Conservation (phyloP, 2,113 vertebrate species). For the Rhabdomys dilectus region DNA sequence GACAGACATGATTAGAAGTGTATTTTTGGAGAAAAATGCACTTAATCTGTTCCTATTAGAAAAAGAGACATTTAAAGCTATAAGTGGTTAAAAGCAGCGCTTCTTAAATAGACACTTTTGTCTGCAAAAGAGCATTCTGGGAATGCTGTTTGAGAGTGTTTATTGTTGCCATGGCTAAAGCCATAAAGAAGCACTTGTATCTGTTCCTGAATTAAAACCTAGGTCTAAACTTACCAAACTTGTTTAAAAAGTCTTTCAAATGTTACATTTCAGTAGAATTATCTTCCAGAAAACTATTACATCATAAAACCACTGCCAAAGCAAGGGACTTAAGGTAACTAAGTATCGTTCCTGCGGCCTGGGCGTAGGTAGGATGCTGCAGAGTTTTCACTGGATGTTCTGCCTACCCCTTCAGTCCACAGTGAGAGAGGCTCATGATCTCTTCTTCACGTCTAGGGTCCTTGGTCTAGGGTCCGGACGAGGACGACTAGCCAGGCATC, state of each 20-base stretch:
- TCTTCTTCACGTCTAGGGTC: neutral
- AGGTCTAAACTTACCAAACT: neutral
- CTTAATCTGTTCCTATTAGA: constrained; percentile 12
- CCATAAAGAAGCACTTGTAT: neutral
- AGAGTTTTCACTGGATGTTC: neutral
- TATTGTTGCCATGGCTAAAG: neutral
- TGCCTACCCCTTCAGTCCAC: too few relatives aligned
- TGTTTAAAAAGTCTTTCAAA: constrained; percentile 36
- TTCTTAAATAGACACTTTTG: constrained; percentile 44
- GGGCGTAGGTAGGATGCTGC: too few relatives aligned
- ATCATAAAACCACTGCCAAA: neutral
- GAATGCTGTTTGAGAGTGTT: constrained; percentile 7
- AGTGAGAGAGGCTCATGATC: neutral
- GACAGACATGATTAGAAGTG: neutral
- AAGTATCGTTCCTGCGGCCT: neutral
- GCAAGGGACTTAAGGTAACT: neutral
- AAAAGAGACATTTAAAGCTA: constrained; percentile 51
- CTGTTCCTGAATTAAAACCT: constrained; percentile 1
- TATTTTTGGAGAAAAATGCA: neutral
- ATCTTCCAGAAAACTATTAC: neutral
- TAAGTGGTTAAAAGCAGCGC: neutral
- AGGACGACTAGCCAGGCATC: neutral
- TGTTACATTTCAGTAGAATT: neutral
- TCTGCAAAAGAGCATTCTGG: constrained; percentile 21
- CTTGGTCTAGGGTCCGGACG: neutral